Evolutionary conservation across 2,888 invertebrate genomes (phyloP).

Genomic region (Pedicia rivosa): DNA sequence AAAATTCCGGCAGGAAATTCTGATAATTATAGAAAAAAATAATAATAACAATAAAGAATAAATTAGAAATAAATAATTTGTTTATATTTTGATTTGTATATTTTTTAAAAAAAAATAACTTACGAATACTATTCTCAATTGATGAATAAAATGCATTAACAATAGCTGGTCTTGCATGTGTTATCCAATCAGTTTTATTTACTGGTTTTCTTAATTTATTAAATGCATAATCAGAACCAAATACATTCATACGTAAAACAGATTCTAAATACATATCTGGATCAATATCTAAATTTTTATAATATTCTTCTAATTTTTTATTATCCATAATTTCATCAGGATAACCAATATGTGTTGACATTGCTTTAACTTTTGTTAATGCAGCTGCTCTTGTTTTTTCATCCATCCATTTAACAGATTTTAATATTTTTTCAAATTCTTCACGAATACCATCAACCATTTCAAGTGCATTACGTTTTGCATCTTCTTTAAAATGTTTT

Average conservation of each 20-base stretch:
- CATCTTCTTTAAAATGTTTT: slow-evolving; percentile 72
- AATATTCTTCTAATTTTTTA: slow-evolving; percentile 63
- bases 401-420: slow-evolving; percentile 87
- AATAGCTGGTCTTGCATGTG: slow-evolving; percentile 67
- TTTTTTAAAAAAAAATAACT: slow-evolving; percentile 28
- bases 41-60: not conserved
- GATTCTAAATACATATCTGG: slow-evolving; percentile 56
- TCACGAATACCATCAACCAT: slow-evolving; percentile 75
- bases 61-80: not conserved
- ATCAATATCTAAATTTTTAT: slow-evolving; percentile 55
- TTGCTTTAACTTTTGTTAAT: slow-evolving; percentile 61
- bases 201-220: slow-evolving; percentile 59
- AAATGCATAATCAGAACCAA: slow-evolving; percentile 67
- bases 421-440: slow-evolving; percentile 66
- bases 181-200: slow-evolving; percentile 74
- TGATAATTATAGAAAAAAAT: slow-evolving; percentile 25
- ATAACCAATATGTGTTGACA: slow-evolving; percentile 84
- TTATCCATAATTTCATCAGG: slow-evolving; percentile 78
- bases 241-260: slow-evolving; percentile 58
- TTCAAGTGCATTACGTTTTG: slow-evolving; percentile 66
- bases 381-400: slow-evolving; percentile 58
- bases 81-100: no score
- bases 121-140: slow-evolving; percentile 76
- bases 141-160: slow-evolving; percentile 79
- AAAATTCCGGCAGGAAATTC: slow-evolving; percentile 89